Evolutionary conservation across 2,888 invertebrate genomes (phyloP).

Genomic region (Leucoma salicis): DNA sequence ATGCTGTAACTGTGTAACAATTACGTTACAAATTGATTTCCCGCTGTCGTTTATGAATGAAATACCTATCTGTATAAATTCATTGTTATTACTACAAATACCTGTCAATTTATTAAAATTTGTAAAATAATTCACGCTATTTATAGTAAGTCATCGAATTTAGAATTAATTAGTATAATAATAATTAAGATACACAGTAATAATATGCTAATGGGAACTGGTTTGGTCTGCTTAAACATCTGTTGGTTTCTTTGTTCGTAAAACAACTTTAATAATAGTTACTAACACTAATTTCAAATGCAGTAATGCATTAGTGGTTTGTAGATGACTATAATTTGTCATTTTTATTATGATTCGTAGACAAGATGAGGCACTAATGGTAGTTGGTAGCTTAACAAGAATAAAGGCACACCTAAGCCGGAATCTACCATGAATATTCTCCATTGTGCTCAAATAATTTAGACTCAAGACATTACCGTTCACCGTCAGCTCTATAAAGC

Average conservation of each 20-base stretch:
- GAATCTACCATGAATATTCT: too few relatives aligned
- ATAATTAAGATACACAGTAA: conserved; percentile 20
- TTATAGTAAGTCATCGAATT: conserved; percentile 25
- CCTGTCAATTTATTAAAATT: conserved; percentile 39
- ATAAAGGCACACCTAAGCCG: too few relatives aligned
- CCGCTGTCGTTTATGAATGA: conserved; percentile 17
- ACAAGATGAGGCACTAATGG: too few relatives aligned
- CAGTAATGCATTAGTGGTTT: too few relatives aligned
- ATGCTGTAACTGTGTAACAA: neutral
- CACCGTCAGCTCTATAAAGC: too few relatives aligned
- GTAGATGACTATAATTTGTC: too few relatives aligned
- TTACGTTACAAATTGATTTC: neutral
- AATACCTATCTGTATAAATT: conserved; percentile 10
- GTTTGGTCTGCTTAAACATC: conserved; percentile 15
- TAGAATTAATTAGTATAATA: conserved; percentile 34
- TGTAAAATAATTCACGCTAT: conserved; percentile 30
- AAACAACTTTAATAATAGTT: neutral
- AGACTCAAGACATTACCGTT: too few relatives aligned
- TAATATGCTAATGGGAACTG: conserved; percentile 11
- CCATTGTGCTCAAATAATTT: too few relatives aligned
- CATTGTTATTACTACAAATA: conserved; percentile 33
- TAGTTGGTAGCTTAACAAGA: too few relatives aligned
- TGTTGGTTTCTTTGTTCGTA: conserved; percentile 20
- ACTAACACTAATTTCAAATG: neutral
- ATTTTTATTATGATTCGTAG: too few relatives aligned